Evolutionary conservation across 2,113 vertebrate genomes (phyloP), one percentile per base, ranked within the genome.

Genomic region (Marcusenius ussheri): DNA sequence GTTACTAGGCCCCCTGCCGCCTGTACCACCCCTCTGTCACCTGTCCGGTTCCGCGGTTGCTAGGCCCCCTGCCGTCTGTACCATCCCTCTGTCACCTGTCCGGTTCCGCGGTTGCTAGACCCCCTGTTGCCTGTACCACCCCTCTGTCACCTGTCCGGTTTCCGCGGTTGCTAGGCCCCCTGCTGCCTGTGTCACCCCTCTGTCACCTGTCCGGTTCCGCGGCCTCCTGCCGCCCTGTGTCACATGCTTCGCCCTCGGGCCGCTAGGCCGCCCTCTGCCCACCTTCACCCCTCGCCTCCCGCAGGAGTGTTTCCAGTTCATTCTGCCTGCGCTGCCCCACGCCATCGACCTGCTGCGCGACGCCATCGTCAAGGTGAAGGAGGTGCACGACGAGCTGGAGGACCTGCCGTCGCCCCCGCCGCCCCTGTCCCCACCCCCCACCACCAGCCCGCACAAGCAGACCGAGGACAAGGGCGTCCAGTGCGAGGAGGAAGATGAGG

Each of bases 241-340:
- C 66, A 83, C 13, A 3, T 5, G 70, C 17, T 46, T 9, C 4
- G 87, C 39, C 50, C 19, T 87, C 90, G 66, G 24, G 21, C 87
- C 88, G 42, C 51, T 58, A 19, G 35, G 77, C 27, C 0, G 5
- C 24, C 46, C 15, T 51, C 35, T 24, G 35, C 87, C n/a, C 1
- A 62, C 66, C 27, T 77, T 39, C 70, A 77, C 24, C 83, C 83
- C n/a, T 10, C 42, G 27, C 8, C 5, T 50, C 2, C 88, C 87
- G 7, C 93, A 99, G 98, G 98, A 99, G 97, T 99, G 98, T 94
- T 99, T 99, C 95, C 98, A 99, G 95, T 99, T 99, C 95, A 98
- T 99, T 95, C 96, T 99, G 95, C 98, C 98, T 90, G 98, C 98
- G 93, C 97, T 99, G 95, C 98, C 98, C 94, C 98, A 99, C 0